phyloP scores from a whole-genome alignment of 64 coral and sea anemone species.

The Platygyra sinensis region DNA sequence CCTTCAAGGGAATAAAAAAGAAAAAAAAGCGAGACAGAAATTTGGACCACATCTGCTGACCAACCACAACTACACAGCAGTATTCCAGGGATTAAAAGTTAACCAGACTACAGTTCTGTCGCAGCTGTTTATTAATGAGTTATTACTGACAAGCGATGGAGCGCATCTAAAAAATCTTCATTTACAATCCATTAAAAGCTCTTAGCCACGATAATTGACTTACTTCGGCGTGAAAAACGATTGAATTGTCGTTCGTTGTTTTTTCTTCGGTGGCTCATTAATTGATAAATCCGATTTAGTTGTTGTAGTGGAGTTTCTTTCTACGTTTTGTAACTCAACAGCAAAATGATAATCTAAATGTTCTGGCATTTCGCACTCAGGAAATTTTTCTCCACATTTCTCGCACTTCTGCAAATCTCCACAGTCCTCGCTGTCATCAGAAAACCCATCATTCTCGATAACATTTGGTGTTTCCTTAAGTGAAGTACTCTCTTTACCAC shows the following conservation, averaged over 20 bases:
- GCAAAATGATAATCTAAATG: slow-evolving; percentile 91
- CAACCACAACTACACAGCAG: too few species aligned
- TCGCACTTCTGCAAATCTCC: slow-evolving; percentile 53
- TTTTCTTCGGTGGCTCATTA: slow-evolving; percentile 79
- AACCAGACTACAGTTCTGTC: too few species aligned
- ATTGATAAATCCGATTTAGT: neutral
- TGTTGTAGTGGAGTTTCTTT: neutral
- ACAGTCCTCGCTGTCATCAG: neutral
- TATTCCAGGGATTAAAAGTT: too few species aligned
- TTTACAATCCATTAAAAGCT: neutral
- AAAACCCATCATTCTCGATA: too few species aligned
- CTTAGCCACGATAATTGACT: neutral
- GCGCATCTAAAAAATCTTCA: neutral
- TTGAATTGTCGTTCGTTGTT: slow-evolving; percentile 67
- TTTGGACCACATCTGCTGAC: too few species aligned
- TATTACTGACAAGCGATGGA: too few species aligned
- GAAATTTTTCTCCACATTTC: slow-evolving; percentile 59
- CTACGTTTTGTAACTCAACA: slow-evolving; percentile 61
- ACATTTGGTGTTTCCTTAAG: neutral
- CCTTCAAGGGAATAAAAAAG: too few species aligned
- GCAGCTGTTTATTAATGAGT: too few species aligned
- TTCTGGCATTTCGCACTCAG: slow-evolving; percentile 62
- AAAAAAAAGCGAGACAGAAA: too few species aligned
- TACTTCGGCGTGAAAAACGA: slow-evolving; percentile 70
- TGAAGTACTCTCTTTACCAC: neutral